Conservation (phyloP, 2,113 vertebrate genomes). For the Cygnus atratus region DNA sequence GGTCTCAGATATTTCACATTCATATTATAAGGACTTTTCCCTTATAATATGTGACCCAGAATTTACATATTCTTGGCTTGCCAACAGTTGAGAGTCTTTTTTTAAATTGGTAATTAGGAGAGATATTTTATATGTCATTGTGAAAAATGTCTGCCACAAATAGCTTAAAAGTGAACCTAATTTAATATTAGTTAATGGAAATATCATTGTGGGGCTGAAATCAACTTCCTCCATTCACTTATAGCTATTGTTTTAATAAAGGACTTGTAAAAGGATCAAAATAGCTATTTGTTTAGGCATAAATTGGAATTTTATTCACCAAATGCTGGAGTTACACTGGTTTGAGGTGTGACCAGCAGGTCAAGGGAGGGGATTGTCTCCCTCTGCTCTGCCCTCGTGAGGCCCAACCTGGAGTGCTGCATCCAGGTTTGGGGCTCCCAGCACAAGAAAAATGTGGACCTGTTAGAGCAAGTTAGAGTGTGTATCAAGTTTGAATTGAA, state of each 20-base stretch:
- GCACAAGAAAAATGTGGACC: no score
- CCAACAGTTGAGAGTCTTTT: neutral
- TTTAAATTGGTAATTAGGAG: neutral
- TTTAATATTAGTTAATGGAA: neutral
- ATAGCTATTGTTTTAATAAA: neutral
- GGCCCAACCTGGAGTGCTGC: no score
- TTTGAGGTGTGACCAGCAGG: no score
- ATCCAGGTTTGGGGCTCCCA: no score
- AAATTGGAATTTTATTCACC: neutral
- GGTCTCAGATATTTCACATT: neutral
- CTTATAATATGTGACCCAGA: neutral
- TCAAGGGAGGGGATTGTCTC: no score
- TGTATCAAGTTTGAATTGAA: neutral
- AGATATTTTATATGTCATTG: neutral
- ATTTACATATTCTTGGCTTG: neutral
- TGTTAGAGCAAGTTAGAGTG: rapidly evolving
- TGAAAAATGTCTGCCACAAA: neutral
- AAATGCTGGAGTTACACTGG: neutral
- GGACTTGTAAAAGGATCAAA: neutral
- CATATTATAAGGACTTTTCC: neutral
- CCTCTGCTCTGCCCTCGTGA: no score
- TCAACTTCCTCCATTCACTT: neutral
- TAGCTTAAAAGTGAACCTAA: neutral
- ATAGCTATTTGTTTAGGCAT: neutral
- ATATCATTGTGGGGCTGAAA: neutral